phyloP scores from a whole-genome alignment of 2,888 invertebrate species.

The Lithodes maja region DNA sequence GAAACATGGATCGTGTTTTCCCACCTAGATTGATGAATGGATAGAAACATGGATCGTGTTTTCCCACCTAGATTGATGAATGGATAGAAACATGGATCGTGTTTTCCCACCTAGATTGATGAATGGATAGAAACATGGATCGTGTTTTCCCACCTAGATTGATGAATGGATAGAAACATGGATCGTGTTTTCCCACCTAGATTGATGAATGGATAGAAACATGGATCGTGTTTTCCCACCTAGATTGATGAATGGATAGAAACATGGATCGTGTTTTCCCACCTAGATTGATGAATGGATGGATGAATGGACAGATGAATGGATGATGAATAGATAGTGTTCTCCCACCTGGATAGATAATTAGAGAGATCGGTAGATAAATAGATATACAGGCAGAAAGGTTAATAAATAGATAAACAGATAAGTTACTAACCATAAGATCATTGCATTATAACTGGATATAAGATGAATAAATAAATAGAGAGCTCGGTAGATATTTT shows the following conservation, averaged over 20 bases:
- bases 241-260: too few species aligned
- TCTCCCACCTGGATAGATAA: slow-evolving; percentile 78
- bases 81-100: background rate
- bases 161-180: too few species aligned
- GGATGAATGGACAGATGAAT: too few species aligned
- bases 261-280: too few species aligned
- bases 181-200: background rate
- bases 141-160: background rate
- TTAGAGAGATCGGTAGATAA: background rate
- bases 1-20: background rate
- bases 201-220: too few species aligned
- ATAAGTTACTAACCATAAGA: background rate
- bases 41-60: background rate
- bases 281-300: too few species aligned
- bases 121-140: too few species aligned
- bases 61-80: too few species aligned
- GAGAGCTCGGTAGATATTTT: background rate
- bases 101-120: too few species aligned
- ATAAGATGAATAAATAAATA: background rate
- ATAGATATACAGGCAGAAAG: background rate
- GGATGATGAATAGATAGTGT: slow-evolving; percentile 76
- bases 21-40: too few species aligned
- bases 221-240: background rate
- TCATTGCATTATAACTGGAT: too few species aligned
- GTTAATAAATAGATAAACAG: background rate